phyloP scores from a whole-genome alignment of 1,140 invertebrate genomes.

The Oppia nitens region DNA sequence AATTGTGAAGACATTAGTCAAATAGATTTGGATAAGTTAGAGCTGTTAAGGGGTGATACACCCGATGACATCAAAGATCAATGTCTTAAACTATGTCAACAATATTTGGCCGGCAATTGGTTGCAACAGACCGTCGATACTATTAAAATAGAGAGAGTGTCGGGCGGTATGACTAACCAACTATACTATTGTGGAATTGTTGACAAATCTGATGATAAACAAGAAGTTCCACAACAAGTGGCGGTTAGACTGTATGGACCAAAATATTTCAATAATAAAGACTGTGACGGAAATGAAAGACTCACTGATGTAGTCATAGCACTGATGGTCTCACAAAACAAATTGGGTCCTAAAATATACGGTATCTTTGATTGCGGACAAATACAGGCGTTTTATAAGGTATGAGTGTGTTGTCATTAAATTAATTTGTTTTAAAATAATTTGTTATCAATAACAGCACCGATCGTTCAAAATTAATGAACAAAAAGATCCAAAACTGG shows the following conservation, averaged over 20 bases:
- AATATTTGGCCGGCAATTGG: background rate
- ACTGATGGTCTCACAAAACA: background rate
- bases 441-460: too few species aligned
- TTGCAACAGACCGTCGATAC: background rate
- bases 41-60: conserved; percentile 6
- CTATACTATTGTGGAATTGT: conserved; percentile 1
- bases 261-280: conserved; percentile 3
- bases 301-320: background rate
- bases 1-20: too few species aligned
- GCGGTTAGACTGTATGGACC: conserved; percentile 6
- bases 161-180: conserved; percentile 7
- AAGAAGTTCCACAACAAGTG: conserved; percentile 1
- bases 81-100: background rate
- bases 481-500: conserved; percentile 2
- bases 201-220: background rate
- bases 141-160: background rate
- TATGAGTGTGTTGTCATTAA: background rate
- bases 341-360: background rate
- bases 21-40: too few species aligned
- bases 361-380: background rate
- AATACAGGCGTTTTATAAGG: conserved; percentile 6
- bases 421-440: background rate
- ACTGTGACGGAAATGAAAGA: background rate
- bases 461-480: background rate
- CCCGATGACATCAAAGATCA: background rate